Evolutionary conservation across 2,888 invertebrate species (phyloP).

Genomic region (Gryllus longicercus): DNA sequence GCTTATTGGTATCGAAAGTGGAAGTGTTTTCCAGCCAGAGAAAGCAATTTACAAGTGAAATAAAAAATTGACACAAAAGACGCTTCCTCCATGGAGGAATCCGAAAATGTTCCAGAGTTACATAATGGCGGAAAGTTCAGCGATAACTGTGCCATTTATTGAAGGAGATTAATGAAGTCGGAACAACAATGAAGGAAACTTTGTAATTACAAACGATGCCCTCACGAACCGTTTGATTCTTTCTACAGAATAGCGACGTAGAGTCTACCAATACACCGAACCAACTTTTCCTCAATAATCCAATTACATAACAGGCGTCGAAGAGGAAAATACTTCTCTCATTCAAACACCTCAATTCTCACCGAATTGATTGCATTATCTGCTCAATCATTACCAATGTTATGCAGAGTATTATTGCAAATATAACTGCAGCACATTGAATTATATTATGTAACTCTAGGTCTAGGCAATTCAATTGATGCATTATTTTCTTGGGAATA

Average conservation of each 20-base stretch:
- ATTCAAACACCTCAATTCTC: too few relatives aligned
- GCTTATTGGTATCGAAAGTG: conserved; percentile 6
- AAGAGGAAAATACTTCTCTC: too few relatives aligned
- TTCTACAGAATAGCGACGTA: not conserved
- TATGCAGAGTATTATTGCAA: too few relatives aligned
- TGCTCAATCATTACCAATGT: too few relatives aligned
- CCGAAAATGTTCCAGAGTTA: not conserved
- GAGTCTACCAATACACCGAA: not conserved
- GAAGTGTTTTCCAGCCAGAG: not conserved
- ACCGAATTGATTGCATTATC: too few relatives aligned
- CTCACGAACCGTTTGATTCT: not conserved
- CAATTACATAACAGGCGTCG: not conserved
- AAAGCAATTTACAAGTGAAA: not conserved
- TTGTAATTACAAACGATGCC: not conserved
- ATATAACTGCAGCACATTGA: too few relatives aligned
- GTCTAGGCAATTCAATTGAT: too few relatives aligned
- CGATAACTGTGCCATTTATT: conserved; percentile 1
- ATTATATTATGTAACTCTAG: too few relatives aligned
- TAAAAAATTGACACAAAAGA: conserved; percentile 1
- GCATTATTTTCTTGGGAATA: too few relatives aligned
- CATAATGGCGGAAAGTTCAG: conserved; percentile 6
- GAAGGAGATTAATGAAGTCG: conserved; percentile 8
- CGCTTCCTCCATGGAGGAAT: not conserved
- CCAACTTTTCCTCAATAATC: not conserved
- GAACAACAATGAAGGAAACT: not conserved